Percentiles rank a stretch among this genome's conserved stretches.
Evolutionary conservation across 2,113 vertebrate genomes (phyloP).

Genomic region (Ailuropoda melanoleuca): DNA sequence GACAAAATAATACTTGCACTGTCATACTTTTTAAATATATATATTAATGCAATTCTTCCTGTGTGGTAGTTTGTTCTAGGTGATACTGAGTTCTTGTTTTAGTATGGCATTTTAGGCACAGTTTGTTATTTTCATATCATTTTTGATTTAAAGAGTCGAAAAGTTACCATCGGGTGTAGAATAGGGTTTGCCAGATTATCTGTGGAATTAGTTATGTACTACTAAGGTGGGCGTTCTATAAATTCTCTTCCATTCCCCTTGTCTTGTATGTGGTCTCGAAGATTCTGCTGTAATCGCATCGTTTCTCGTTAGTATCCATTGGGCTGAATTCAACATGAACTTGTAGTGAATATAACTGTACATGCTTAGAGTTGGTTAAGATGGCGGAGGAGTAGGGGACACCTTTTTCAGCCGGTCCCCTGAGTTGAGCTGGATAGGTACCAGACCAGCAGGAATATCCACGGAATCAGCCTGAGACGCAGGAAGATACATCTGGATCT

Average conservation of each 20-base stretch:
- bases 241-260: background rate
- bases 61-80: background rate
- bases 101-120: background rate
- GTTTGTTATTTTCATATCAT: background rate
- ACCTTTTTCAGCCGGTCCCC: too few relatives aligned
- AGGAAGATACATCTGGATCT: too few relatives aligned
- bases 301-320: background rate
- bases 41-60: background rate
- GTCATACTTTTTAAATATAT: background rate
- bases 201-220: constrained; percentile 25
- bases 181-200: background rate
- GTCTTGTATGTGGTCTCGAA: background rate
- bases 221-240: background rate
- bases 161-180: background rate
- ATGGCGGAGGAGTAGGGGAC: too few relatives aligned
- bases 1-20: background rate
- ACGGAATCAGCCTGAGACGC: too few relatives aligned
- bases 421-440: too few relatives aligned
- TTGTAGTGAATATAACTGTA: background rate
- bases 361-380: too few relatives aligned
- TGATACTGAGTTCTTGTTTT: background rate
- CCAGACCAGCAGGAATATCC: too few relatives aligned
- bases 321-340: background rate
- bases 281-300: background rate
- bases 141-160: constrained; percentile 24